Evolutionary conservation across 2,888 invertebrate genomes (phyloP), one percentile per base, ranked within the genome.

Genomic region (Asteroscopus sphinx): DNA sequence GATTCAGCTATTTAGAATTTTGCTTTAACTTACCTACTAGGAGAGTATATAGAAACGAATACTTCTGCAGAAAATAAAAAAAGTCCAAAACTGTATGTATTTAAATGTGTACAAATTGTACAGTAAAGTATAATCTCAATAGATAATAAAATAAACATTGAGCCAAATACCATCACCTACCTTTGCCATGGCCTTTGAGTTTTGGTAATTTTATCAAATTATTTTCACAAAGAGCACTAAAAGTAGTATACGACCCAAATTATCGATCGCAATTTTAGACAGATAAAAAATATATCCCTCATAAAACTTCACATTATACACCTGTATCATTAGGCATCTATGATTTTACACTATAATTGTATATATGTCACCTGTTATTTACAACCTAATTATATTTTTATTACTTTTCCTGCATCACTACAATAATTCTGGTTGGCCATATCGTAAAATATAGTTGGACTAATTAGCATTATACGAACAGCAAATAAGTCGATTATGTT

Each of bases 381-480:
- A 75, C 36, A 47, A 56, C 63, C 44, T 59, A 55, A 61, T 75
- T 67, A 64, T 62, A 35, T 41, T 52, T 64, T 58, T 74, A 73
- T 59, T 45, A 45, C 30, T 47, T 54, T 41, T 45, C 42, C 26
- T 47, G 16, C 30, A 60, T 49, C 53, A 42, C 12, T n/a, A n/a
- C n/a, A n/a, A 58, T 44, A 48, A 59, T 57, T 49, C 7, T 30
- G 25, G 37, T 40, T 57, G 15, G 8, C 21, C 15, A 37, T 41
- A 41, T 45, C 48, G 52, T 55, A 61, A 73, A 71, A 44, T 42
- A 35, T 33, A 42, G 15, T 35, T 47, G 16, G 15, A 55, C 70
- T 61, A 62, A 73, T 73, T 68, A 69, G 57, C 61, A 65, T 69
- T 68, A 64, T 66, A 57, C 61, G 44, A 65, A 49, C 47, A 55